phyloP scores from a whole-genome alignment of 1,140 invertebrate species.

The Eriosoma lanigerum region DNA sequence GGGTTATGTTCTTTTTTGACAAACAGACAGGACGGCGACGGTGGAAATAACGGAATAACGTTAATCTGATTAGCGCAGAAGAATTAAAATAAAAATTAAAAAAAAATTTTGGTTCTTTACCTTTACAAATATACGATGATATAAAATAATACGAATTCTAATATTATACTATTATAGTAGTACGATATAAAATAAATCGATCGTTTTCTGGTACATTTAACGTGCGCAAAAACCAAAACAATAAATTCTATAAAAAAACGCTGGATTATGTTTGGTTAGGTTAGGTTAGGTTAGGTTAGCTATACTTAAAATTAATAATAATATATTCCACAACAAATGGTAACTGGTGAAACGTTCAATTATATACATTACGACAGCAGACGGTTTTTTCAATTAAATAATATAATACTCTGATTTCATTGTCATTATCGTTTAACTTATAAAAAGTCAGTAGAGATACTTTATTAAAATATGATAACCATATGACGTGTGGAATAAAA shows the following conservation, averaged over 20 bases:
- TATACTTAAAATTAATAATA: not conserved
- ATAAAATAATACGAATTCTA: no score
- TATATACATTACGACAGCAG: no score
- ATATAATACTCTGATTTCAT: no score
- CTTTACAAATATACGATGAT: not conserved
- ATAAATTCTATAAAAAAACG: no score
- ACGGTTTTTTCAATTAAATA: no score
- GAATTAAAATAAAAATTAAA: slow-evolving; percentile 12
- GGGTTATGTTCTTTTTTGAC: slow-evolving; percentile 36
- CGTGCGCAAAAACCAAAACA: not conserved
- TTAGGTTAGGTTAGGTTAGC: not conserved
- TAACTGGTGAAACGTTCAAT: slow-evolving; percentile 18
- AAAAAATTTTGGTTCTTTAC: slow-evolving; percentile 9
- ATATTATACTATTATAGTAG: no score
- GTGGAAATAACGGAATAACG: not conserved
- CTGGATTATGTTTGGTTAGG: no score
- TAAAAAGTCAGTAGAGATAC: no score
- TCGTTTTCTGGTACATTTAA: slow-evolving; percentile 16
- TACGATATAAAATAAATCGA: not conserved
- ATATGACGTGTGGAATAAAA: no score
- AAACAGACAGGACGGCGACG: slow-evolving; percentile 9
- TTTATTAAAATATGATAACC: no score
- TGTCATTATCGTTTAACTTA: no score
- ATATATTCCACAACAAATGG: not conserved
- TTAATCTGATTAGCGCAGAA: slow-evolving; percentile 44